phyloP scores from a whole-genome alignment of 2,888 invertebrate species.

The Terebella lapidaria region DNA sequence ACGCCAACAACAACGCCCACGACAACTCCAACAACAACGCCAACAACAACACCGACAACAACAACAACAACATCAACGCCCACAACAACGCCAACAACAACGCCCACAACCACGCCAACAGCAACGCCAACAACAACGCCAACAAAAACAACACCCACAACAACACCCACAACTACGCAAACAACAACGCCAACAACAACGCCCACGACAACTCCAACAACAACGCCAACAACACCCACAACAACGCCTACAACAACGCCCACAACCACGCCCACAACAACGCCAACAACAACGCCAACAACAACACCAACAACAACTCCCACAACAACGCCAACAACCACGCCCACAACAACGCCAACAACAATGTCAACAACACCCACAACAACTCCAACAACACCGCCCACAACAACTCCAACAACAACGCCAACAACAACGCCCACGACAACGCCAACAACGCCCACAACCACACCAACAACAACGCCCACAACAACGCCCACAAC shows the following conservation, averaged over 20 bases:
- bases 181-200: slow-evolving; percentile 4
- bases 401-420: background rate
- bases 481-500: slow-evolving; percentile 1
- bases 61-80: slow-evolving; percentile 1
- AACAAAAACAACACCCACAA: background rate
- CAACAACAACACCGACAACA: slow-evolving; percentile 2
- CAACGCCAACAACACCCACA: background rate
- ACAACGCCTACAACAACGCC: background rate
- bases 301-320: slow-evolving; percentile 1
- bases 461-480: background rate
- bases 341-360: background rate
- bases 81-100: slow-evolving; percentile 1
- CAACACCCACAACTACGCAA: background rate
- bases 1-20: background rate
- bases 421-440: background rate
- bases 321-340: background rate
- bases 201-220: slow-evolving; percentile 1
- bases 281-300: background rate
- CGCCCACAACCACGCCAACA: background rate
- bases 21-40: background rate
- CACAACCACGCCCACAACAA: background rate
- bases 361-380: background rate
- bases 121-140: background rate
- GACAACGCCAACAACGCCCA: background rate
- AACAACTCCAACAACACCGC: background rate